Conservation (phyloP, 2,113 vertebrate genomes). For the Nematolebias whitei region DNA sequence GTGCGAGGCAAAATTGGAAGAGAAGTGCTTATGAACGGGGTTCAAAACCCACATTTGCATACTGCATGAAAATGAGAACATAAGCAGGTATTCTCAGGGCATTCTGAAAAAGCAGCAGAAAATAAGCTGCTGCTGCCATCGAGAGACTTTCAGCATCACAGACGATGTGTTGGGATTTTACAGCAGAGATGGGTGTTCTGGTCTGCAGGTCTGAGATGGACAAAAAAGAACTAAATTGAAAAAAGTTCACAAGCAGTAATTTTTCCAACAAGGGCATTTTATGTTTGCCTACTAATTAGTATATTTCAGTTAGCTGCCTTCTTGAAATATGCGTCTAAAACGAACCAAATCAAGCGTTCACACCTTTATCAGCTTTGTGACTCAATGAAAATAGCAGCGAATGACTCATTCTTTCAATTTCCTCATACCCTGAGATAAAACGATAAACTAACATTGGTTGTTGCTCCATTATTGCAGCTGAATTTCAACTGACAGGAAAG, state of each 20-base stretch:
- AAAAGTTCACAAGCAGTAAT: background rate
- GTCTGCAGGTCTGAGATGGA: background rate
- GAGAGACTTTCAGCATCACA: constrained; percentile 12
- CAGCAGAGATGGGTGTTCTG: constrained; percentile 1
- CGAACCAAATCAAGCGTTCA: background rate
- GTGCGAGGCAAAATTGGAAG: constrained; percentile 36
- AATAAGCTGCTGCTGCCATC: constrained; percentile 6
- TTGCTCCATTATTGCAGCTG: constrained; percentile 16
- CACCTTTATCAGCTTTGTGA: constrained; percentile 13
- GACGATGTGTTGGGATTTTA: constrained; percentile 19
- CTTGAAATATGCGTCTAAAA: background rate
- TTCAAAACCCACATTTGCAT: constrained; percentile 63
- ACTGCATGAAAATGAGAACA: constrained; percentile 24
- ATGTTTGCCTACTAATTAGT: background rate
- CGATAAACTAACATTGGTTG: constrained; percentile 7
- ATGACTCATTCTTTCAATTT: constrained; percentile 18
- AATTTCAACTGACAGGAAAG: background rate
- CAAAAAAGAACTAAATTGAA: too few relatives aligned
- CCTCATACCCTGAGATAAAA: constrained; percentile 8
- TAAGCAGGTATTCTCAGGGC: constrained; percentile 27
- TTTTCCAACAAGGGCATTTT: background rate
- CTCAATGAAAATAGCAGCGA: background rate
- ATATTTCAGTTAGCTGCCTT: background rate
- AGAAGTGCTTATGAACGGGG: constrained; percentile 39
- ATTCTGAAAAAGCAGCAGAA: constrained; percentile 17